Conservation (phyloP, 2,113 vertebrate species). For the Eclectus roratus region DNA sequence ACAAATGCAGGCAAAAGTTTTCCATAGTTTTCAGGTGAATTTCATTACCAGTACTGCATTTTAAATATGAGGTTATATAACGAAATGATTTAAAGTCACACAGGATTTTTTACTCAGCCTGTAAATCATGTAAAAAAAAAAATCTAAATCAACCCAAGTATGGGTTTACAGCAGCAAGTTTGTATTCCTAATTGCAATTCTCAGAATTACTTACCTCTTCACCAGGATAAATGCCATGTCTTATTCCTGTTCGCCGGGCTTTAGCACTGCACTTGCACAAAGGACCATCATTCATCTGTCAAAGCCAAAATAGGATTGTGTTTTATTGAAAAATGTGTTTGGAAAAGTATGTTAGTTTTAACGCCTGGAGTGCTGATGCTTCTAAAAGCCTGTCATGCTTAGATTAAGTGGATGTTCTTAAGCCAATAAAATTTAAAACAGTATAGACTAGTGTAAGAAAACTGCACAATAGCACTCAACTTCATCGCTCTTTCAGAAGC, state of each 20-base stretch:
- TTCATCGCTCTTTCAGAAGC: conserved; percentile 6
- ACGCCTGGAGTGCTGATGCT: conserved; percentile 23
- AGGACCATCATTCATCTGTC: conserved; percentile 98
- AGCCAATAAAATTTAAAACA: conserved; percentile 60
- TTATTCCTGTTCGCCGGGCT: conserved; percentile 93
- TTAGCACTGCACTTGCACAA: conserved; percentile 98
- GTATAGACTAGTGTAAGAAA: conserved; percentile 1
- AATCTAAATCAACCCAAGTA: neutral
- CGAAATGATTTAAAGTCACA: neutral
- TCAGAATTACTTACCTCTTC: conserved; percentile 84
- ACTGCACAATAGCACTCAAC: neutral
- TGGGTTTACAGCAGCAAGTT: neutral
- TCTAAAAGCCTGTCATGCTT: conserved; percentile 53
- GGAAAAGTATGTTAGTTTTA: conserved; percentile 47
- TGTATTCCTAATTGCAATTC: neutral
- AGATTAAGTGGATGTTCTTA: conserved; percentile 64
- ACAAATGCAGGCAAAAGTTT: neutral
- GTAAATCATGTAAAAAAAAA: neutral
- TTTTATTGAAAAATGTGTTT: conserved; percentile 31
- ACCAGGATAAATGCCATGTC: conserved; percentile 98
- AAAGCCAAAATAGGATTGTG: conserved; percentile 57
- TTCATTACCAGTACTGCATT: neutral
- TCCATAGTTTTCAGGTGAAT: neutral
- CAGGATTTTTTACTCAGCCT: neutral
- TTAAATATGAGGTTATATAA: neutral